A percentile compares a stretch with the other conserved stretches of the same genome.
phyloP scores from a whole-genome alignment of 2,797 vertebrate species.

The Sebastes reedi region DNA sequence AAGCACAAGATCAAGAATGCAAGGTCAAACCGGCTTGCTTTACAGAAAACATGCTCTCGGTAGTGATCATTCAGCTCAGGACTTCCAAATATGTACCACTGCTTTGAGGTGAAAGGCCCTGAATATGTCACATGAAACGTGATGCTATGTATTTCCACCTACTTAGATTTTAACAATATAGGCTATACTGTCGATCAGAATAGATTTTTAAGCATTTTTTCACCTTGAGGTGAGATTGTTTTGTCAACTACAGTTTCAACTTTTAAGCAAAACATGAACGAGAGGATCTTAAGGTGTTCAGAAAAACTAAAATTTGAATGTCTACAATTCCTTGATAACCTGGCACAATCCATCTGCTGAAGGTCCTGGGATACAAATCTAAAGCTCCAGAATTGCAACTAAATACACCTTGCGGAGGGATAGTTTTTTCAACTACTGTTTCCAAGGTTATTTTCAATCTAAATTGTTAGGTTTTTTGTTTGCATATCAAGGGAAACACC shows the following conservation, averaged over 20 bases:
- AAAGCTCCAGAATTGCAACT: not conserved
- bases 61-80: not conserved
- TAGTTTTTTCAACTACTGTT: not conserved
- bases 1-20: slow-evolving; percentile 14
- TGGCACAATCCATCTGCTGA: not conserved
- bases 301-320: not conserved
- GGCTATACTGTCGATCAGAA: not conserved
- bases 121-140: not conserved
- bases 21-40: slow-evolving; percentile 1
- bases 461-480: not conserved
- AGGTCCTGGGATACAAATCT: not conserved
- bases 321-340: not conserved
- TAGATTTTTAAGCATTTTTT: not conserved
- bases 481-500: not conserved
- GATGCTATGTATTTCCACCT: not conserved
- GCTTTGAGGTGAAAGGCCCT: not conserved
- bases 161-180: not conserved
- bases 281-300: not conserved
- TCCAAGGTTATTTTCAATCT: not conserved
- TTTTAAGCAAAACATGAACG: not conserved
- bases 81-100: not conserved
- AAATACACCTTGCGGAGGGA: not conserved
- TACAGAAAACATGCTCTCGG: slow-evolving; percentile 2
- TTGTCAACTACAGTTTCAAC: not conserved
- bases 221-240: not conserved